Percentiles rank a stretch among this genome's conserved stretches.
phyloP scores from a whole-genome alignment of 2,888 invertebrate species.

The Ypsolopha scabrella region DNA sequence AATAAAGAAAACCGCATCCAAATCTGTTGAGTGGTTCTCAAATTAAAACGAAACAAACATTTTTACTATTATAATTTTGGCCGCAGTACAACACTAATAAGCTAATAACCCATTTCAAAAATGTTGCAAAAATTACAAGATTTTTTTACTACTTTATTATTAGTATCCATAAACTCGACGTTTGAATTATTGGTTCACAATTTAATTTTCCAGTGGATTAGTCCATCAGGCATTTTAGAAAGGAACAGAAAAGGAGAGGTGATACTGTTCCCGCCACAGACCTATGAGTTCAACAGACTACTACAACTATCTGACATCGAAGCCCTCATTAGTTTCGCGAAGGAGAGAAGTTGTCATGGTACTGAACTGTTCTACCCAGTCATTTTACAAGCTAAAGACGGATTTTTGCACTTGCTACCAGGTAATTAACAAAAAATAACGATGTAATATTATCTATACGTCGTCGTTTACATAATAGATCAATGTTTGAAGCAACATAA shows the following conservation, averaged over 20 bases:
- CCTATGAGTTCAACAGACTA: conserved; percentile 78
- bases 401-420: conserved; percentile 68
- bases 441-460: background rate
- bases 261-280: conserved; percentile 79
- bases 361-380: conserved; percentile 68
- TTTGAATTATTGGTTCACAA: no score
- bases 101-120: no score
- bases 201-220: conserved; percentile 70
- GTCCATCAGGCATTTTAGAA: conserved; percentile 63
- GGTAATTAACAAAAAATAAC: conserved; percentile 66
- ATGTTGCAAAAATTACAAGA: no score
- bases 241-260: conserved; percentile 42
- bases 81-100: no score
- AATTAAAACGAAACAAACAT: no score
- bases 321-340: conserved; percentile 70
- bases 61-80: no score
- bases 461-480: background rate
- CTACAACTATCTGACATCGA: conserved; percentile 67
- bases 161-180: no score
- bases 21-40: no score
- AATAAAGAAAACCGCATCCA: no score
- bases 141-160: no score
- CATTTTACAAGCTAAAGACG: conserved; percentile 67
- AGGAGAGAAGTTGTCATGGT: conserved; percentile 64
- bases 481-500: background rate